Conservation (phyloP, 1,140 invertebrate genomes). For the Bombus sylvicola region DNA sequence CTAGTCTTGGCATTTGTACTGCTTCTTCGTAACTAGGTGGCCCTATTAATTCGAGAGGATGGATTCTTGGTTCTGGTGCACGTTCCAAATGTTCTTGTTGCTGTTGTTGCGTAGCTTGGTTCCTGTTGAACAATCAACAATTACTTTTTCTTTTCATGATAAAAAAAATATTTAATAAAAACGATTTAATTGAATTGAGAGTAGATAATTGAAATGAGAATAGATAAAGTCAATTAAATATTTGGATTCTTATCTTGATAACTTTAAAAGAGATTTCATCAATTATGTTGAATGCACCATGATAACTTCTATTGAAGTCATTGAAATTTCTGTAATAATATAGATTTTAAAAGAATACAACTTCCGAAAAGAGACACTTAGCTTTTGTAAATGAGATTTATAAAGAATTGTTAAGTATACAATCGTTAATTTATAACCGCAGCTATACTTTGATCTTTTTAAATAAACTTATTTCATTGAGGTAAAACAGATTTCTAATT, state of each 20-base stretch:
- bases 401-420: background rate
- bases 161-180: background rate
- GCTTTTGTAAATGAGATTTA: background rate
- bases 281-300: background rate
- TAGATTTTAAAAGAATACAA: background rate
- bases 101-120: slow-evolving; percentile 80
- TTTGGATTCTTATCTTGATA: background rate
- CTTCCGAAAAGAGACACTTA: background rate
- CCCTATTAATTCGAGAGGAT: slow-evolving; percentile 84
- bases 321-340: background rate
- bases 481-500: slow-evolving; percentile 51
- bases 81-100: slow-evolving; percentile 75
- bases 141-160: background rate
- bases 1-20: slow-evolving; percentile 86
- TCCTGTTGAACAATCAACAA: slow-evolving; percentile 55
- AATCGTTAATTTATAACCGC: background rate
- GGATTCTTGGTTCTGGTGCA: slow-evolving; percentile 84
- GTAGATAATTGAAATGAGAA: too few relatives aligned
- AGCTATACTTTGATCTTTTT: background rate
- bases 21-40: slow-evolving; percentile 90
- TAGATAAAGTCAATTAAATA: background rate
- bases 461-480: background rate
- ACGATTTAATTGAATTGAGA: background rate
- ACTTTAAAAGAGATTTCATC: background rate
- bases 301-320: background rate